These are phyloP conservation scores for Diadegma fenestrale DNA, from an alignment of 2,888 invertebrate species.

Conservation along the genomic window DNA sequence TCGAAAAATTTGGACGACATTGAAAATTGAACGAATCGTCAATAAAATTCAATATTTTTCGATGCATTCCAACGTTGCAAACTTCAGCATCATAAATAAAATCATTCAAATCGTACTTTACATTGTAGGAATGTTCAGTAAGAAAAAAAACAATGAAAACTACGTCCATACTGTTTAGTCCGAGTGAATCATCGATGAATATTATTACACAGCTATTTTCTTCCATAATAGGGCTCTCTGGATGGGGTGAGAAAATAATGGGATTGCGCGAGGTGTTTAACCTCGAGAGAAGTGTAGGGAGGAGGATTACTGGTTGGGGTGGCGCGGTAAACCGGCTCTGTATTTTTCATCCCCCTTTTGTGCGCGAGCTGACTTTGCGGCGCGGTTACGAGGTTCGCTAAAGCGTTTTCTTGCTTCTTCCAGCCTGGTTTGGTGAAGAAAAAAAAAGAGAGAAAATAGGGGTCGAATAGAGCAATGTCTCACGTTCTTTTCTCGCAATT, in stretches of 20 bases:
- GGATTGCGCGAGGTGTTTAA: conserved; percentile 22
- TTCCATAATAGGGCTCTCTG: background rate
- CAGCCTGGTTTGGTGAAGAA: background rate
- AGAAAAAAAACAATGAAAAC: background rate
- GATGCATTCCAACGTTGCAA: too few relatives aligned
- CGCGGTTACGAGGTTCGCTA: conserved; percentile 55
- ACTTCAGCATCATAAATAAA: too few relatives aligned
- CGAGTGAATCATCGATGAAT: conserved; percentile 18
- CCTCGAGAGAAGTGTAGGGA: conserved; percentile 5
- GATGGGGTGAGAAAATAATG: conserved; percentile 15
- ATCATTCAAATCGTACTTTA: background rate
- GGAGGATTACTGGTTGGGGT: conserved; percentile 23
- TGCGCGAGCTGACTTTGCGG: conserved; percentile 9
- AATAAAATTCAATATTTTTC: too few relatives aligned
- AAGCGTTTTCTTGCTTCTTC: conserved; percentile 46
- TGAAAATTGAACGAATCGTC: too few relatives aligned
- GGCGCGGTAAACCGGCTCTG: conserved; percentile 36
- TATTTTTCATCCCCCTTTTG: conserved; percentile 38
- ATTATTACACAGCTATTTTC: conserved; percentile 19
- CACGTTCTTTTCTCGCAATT: conserved; percentile 55
- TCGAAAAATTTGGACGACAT: too few relatives aligned
- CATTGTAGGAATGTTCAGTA: background rate
- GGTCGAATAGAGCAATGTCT: conserved; percentile 28
- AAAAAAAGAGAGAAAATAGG: conserved; percentile 23
- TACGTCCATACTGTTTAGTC: background rate